These are phyloP conservation scores for Littorina saxatilis DNA, from an alignment of 1,140 invertebrate species.

Conservation along the genomic window DNA sequence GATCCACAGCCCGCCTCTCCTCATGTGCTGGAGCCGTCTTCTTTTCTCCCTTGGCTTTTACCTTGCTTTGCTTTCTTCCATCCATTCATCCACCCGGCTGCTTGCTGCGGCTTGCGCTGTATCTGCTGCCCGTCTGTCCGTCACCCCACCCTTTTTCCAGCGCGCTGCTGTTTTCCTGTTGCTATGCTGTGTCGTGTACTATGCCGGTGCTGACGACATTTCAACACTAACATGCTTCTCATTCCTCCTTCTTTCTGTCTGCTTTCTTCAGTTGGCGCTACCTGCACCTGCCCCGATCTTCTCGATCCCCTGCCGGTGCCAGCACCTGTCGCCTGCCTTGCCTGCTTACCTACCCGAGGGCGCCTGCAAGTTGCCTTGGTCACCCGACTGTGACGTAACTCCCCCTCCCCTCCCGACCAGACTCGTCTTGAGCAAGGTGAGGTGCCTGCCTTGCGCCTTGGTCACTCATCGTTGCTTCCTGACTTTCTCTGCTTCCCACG, in stretches of 20 bases:
- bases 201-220: not conserved
- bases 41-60: not conserved
- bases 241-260: not conserved
- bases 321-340: too few relatives aligned
- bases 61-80: not conserved
- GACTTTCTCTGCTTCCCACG: constrained; percentile 2
- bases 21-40: constrained; percentile 11
- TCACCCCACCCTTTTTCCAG: not conserved
- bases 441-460: not conserved
- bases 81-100: not conserved
- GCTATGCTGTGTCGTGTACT: not conserved
- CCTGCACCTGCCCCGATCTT: too few relatives aligned
- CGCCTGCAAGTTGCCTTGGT: not conserved
- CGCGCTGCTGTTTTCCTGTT: not conserved
- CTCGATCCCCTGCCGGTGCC: too few relatives aligned
- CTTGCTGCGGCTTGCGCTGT: not conserved
- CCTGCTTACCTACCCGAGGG: not conserved
- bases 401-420: not conserved
- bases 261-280: not conserved
- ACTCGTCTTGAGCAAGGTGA: not conserved
- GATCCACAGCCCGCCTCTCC: constrained; percentile 13
- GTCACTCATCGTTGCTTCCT: not conserved
- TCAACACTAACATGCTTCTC: not conserved
- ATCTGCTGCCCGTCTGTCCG: not conserved
- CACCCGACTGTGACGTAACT: not conserved